These are phyloP conservation scores for Psettodes erumei DNA, from an alignment of 2,113 vertebrate genomes.

Conservation along the genomic window DNA sequence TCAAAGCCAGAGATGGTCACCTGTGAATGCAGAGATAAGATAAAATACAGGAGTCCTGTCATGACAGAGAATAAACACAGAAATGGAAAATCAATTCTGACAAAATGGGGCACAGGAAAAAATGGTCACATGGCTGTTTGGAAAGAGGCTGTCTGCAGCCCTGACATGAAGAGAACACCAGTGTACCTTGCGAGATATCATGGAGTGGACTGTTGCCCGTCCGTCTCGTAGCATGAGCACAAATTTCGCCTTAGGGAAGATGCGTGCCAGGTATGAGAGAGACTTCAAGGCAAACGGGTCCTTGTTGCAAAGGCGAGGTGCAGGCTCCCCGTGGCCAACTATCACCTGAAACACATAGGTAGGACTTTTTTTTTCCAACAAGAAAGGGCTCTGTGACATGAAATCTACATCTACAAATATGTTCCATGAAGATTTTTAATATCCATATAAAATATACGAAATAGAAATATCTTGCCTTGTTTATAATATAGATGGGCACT, in stretches of 20 bases:
- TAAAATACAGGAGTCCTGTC: neutral
- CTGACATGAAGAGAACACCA: neutral
- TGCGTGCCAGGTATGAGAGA: constrained; percentile 88
- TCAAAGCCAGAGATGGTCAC: constrained; percentile 96
- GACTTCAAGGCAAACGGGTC: constrained; percentile 94
- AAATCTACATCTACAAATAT: neutral
- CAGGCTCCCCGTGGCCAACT: constrained; percentile 93
- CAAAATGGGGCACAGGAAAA: neutral
- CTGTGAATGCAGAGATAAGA: constrained; percentile 39
- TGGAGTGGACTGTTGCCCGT: constrained; percentile 91
- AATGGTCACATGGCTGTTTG: neutral
- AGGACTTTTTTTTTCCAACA: neutral
- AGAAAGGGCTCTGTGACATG: neutral
- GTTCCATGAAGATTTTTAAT: neutral
- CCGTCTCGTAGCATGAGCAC: constrained; percentile 93
- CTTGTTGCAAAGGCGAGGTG: constrained; percentile 92
- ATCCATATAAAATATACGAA: neutral
- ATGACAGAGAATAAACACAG: neutral
- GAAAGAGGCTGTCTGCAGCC: neutral
- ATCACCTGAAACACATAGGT: constrained; percentile 85
- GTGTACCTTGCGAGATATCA: constrained; percentile 91
- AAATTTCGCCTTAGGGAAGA: constrained; percentile 95
- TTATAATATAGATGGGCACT: neutral
- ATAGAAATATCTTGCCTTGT: neutral
- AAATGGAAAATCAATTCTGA: neutral